Conservation (phyloP, 2,113 vertebrate genomes). For the Actenoides lindsayi region DNA sequence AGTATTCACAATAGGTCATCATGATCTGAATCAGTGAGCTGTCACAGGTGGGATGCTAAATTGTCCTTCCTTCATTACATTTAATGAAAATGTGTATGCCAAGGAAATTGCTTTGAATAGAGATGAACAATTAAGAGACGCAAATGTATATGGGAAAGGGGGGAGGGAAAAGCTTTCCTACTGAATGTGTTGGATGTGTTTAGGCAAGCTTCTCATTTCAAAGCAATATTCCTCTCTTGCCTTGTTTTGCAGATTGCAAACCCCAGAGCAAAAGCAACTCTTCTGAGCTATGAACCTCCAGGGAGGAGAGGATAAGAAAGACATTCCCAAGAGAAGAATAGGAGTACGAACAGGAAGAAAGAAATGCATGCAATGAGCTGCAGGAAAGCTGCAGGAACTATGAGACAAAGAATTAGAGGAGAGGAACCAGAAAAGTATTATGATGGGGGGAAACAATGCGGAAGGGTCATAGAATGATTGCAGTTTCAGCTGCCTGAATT, state of each 20-base stretch:
- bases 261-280: not conserved
- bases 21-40: constrained; percentile 47
- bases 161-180: not conserved
- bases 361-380: not conserved
- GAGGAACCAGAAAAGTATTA: not conserved
- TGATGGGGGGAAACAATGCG: not conserved
- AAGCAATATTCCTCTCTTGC: not conserved
- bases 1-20: constrained; percentile 56
- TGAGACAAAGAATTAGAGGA: not conserved
- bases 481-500: not conserved
- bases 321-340: not conserved
- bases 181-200: not conserved
- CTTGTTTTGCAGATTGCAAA: not conserved
- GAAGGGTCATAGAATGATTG: not conserved
- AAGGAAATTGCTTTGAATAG: constrained; percentile 45
- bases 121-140: constrained; percentile 29
- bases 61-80: constrained; percentile 58
- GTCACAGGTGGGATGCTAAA: constrained; percentile 65
- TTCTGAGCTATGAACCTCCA: not conserved
- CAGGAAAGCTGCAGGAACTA: not conserved
- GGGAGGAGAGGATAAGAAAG: not conserved
- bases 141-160: not conserved
- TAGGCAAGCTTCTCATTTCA: constrained; percentile 11
- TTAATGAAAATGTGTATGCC: constrained; percentile 42
- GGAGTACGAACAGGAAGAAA: not conserved